Percentiles rank a stretch among this genome's conserved stretches.
Evolutionary conservation across 2,888 invertebrate genomes (phyloP).

Genomic region (Patella caerulea): DNA sequence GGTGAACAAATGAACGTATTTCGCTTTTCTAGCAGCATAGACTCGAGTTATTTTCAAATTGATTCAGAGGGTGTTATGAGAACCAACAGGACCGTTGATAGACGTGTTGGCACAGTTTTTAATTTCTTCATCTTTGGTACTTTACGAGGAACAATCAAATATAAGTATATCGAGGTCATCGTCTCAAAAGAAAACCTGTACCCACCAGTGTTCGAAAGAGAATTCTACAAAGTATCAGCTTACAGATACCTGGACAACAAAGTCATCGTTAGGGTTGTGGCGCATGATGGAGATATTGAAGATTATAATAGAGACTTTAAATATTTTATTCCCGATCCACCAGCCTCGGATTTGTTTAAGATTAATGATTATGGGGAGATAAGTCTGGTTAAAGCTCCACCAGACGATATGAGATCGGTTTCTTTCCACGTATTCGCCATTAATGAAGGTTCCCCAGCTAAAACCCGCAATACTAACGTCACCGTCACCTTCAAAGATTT

Average conservation of each 20-base stretch:
- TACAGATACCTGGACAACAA: slow-evolving; percentile 40
- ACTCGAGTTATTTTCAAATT: slow-evolving; percentile 45
- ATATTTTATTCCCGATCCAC: slow-evolving; percentile 15
- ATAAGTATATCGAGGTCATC: slow-evolving; percentile 46
- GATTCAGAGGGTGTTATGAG: slow-evolving; percentile 38
- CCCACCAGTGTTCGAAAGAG: slow-evolving; percentile 44
- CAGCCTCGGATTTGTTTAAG: slow-evolving; percentile 10
- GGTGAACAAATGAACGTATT: slow-evolving; percentile 36
- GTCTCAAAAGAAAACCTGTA: slow-evolving; percentile 49
- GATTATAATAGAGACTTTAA: slow-evolving; percentile 13
- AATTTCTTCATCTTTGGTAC: slow-evolving; percentile 45
- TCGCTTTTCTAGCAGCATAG: slow-evolving; percentile 30
- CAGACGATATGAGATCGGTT: slow-evolving; percentile 29
- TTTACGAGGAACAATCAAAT: slow-evolving; percentile 29
- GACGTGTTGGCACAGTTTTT: slow-evolving; percentile 43
- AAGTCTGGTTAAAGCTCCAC: slow-evolving; percentile 38
- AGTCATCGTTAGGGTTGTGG: slow-evolving; percentile 10
- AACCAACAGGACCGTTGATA: slow-evolving; percentile 44
- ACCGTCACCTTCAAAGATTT: slow-evolving; percentile 42
- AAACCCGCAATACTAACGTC: slow-evolving; percentile 38
- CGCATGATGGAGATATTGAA: neutral
- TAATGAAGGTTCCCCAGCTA: slow-evolving; percentile 53
- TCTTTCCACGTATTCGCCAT: slow-evolving; percentile 47
- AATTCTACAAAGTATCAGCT: slow-evolving; percentile 41
- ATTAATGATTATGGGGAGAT: slow-evolving; percentile 36